A percentile compares a stretch with the other conserved stretches of the same genome.
Conservation (phyloP, 2,113 vertebrate genomes). For the Agapornis roseicollis region DNA sequence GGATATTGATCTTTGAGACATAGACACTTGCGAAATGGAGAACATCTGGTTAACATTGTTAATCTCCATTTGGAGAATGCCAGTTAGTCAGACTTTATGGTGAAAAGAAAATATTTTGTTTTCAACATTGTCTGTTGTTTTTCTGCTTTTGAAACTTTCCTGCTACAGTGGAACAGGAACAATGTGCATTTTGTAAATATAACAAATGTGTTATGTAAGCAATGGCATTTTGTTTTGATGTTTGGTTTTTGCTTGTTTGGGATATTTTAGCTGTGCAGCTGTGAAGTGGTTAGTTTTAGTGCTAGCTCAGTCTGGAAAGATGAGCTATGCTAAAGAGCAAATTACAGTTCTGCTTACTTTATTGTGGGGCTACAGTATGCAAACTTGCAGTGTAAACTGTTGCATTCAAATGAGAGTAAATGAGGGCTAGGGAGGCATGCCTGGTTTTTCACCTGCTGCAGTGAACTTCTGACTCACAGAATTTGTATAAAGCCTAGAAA, state of each 20-base stretch:
- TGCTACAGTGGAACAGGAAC: not conserved
- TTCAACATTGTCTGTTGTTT: not conserved
- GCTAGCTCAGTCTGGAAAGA: not conserved
- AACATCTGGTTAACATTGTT: slow-evolving; percentile 16
- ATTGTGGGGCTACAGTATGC: not conserved
- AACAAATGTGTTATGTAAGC: not conserved
- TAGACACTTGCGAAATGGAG: not conserved
- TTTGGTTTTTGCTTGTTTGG: not conserved
- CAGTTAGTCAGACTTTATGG: not conserved
- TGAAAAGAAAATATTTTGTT: slow-evolving; percentile 17
- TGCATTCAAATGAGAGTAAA: slow-evolving; percentile 48
- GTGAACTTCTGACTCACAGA: slow-evolving; percentile 55
- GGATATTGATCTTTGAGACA: not conserved
- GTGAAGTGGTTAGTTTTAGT: not conserved
- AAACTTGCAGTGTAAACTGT: slow-evolving; percentile 17
- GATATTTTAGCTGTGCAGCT: not conserved
- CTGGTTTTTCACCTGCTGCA: slow-evolving; percentile 60
- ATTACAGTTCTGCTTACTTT: slow-evolving; percentile 8
- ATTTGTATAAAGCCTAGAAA: slow-evolving; percentile 25
- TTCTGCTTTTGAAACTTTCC: not conserved
- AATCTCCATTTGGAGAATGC: not conserved
- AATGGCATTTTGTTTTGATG: not conserved
- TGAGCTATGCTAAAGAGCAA: not conserved
- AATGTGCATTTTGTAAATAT: not conserved
- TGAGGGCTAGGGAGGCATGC: not conserved